These are phyloP conservation scores for Campoplex nolae DNA, from an alignment of 2,888 invertebrate species.

Conservation along the genomic window DNA sequence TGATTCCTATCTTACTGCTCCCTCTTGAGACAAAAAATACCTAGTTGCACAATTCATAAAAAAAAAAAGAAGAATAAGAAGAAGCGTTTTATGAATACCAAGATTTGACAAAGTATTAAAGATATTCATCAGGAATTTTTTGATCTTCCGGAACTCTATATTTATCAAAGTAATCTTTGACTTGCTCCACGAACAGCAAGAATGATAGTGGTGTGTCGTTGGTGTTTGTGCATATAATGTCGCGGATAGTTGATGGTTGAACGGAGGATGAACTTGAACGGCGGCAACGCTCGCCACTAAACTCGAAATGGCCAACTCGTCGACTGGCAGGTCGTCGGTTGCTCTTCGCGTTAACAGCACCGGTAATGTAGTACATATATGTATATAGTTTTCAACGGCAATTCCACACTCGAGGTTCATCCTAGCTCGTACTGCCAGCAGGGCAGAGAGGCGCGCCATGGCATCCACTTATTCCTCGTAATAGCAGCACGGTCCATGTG, in stretches of 20 bases:
- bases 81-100: neutral
- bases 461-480: constrained; percentile 70
- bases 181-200: neutral
- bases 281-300: constrained; percentile 72
- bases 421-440: constrained; percentile 47
- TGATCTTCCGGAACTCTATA: neutral
- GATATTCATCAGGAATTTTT: neutral
- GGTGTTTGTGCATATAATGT: constrained; percentile 29
- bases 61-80: neutral
- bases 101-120: neutral
- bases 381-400: constrained; percentile 66
- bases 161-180: neutral
- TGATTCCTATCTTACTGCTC: neutral
- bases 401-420: constrained; percentile 63
- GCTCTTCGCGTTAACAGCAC: constrained; percentile 47
- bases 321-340: constrained; percentile 54
- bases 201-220: constrained; percentile 23
- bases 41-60: neutral
- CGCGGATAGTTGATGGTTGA: constrained; percentile 23
- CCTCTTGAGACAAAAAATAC: neutral
- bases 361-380: constrained; percentile 17
- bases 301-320: constrained; percentile 78
- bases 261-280: constrained; percentile 49
- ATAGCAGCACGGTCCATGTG: constrained; percentile 65
- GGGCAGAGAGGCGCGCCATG: constrained; percentile 48